Evolutionary conservation across 2,888 invertebrate genomes (phyloP).

Genomic region (Pimpla rufipes): DNA sequence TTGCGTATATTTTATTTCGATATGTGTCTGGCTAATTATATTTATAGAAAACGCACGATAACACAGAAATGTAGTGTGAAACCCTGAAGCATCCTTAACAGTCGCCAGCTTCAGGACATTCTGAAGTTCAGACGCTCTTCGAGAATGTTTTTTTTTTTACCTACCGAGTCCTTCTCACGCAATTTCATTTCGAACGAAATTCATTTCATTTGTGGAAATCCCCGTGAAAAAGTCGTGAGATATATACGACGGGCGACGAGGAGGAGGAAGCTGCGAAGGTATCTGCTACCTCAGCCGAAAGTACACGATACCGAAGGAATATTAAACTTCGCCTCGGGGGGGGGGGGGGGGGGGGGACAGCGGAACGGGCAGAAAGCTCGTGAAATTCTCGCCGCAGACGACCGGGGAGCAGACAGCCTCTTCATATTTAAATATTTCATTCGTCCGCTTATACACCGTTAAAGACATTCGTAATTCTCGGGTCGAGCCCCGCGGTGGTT

Average conservation of each 20-base stretch:
- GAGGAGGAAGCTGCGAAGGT: too few relatives aligned
- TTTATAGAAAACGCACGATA: too few relatives aligned
- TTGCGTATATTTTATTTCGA: too few relatives aligned
- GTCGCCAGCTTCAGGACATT: too few relatives aligned
- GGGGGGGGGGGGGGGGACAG: too few relatives aligned
- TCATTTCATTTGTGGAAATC: conserved; percentile 11
- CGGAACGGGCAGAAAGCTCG: conserved; percentile 30
- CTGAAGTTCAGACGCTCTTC: too few relatives aligned
- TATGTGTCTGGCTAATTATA: too few relatives aligned
- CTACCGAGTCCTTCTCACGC: too few relatives aligned
- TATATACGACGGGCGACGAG: neutral
- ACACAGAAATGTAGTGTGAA: too few relatives aligned
- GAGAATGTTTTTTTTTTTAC: too few relatives aligned
- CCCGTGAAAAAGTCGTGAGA: neutral
- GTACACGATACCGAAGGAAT: conserved; percentile 42
- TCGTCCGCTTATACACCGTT: conserved; percentile 72
- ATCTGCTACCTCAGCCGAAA: conserved; percentile 28
- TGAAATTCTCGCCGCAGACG: conserved; percentile 32
- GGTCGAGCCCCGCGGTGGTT: conserved; percentile 40
- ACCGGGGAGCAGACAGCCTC: conserved; percentile 42
- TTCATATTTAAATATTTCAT: conserved; percentile 79
- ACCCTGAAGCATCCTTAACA: too few relatives aligned
- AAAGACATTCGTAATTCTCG: conserved; percentile 76
- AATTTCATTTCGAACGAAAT: neutral
- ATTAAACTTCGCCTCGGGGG: conserved; percentile 19